Evolutionary conservation across 2,888 invertebrate species (phyloP).

Genomic region (Phalera bucephala): DNA sequence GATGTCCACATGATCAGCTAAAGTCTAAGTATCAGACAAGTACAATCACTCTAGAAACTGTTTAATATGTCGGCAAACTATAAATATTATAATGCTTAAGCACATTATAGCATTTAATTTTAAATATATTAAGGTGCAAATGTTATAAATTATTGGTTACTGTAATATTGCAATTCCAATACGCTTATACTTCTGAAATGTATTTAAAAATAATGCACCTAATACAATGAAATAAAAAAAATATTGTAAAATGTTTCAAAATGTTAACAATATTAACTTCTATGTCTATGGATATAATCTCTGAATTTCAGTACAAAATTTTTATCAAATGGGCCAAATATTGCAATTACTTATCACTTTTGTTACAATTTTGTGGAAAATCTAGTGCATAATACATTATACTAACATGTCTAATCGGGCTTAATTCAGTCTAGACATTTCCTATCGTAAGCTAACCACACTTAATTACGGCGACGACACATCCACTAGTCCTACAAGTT

Average conservation of each 20-base stretch:
- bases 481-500: conserved; percentile 55
- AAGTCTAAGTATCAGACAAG: no score
- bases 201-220: conserved; percentile 13
- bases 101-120: no score
- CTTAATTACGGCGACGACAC: conserved; percentile 57
- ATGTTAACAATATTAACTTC: conserved; percentile 45
- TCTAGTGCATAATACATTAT: conserved; percentile 54
- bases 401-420: conserved; percentile 71
- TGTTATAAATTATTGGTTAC: no score
- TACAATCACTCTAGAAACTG: conserved; percentile 40
- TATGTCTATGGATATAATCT: conserved; percentile 42
- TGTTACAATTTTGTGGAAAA: conserved; percentile 65
- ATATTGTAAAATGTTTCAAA: conserved; percentile 44
- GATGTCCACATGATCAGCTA: no score
- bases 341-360: conserved; percentile 54
- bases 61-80: no score
- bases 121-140: no score
- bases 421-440: conserved; percentile 78
- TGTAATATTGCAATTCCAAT: conserved; percentile 39
- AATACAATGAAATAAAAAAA: conserved; percentile 32
- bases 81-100: no score
- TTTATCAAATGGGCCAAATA: conserved; percentile 65
- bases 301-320: conserved; percentile 56
- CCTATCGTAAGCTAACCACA: conserved; percentile 68
- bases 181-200: conserved; percentile 26